Percentiles rank a stretch among this genome's conserved stretches.
These are phyloP conservation scores for Falco peregrinus DNA, from an alignment of 2,797 vertebrate species.

Conservation along the genomic window DNA sequence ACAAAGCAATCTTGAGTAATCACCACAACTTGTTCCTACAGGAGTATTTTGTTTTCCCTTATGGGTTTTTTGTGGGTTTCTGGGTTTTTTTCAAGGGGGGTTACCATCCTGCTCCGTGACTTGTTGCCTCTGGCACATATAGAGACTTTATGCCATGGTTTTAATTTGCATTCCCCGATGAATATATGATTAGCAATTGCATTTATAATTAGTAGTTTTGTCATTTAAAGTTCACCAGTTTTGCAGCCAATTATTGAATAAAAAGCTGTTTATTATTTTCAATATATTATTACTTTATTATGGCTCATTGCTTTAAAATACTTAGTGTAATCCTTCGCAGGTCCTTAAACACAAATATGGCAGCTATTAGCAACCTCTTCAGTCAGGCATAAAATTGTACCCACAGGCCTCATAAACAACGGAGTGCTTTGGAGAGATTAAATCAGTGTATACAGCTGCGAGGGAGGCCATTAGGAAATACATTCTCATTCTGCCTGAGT, in stretches of 20 bases:
- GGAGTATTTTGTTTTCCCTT: neutral
- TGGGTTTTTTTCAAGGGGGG: neutral
- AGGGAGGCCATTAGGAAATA: constrained; percentile 80
- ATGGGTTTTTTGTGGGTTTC: neutral
- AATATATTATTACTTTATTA: constrained; percentile 83
- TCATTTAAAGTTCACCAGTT: constrained; percentile 75
- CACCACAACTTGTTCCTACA: neutral
- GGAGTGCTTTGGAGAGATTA: constrained; percentile 83
- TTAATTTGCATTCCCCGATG: constrained; percentile 39
- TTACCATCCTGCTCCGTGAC: fast-evolving
- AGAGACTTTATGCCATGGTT: neutral
- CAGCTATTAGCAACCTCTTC: constrained; percentile 88
- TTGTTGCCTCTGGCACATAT: constrained; percentile 1
- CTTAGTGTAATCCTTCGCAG: constrained; percentile 80
- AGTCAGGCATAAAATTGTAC: constrained; percentile 89
- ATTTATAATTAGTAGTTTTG: constrained; percentile 78
- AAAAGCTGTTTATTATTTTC: constrained; percentile 81
- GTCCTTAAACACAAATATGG: constrained; percentile 85
- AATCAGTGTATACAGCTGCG: constrained; percentile 83
- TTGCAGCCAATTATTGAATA: constrained; percentile 79
- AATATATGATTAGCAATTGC: constrained; percentile 43
- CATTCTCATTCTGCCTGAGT: constrained; percentile 76
- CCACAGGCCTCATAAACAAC: constrained; percentile 86
- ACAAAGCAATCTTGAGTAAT: neutral
- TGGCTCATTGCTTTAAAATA: constrained; percentile 83